Evolutionary conservation across 2,888 invertebrate species (phyloP), one percentile per base, ranked within the genome.

Genomic region (Reticulitermes lucifugus): DNA sequence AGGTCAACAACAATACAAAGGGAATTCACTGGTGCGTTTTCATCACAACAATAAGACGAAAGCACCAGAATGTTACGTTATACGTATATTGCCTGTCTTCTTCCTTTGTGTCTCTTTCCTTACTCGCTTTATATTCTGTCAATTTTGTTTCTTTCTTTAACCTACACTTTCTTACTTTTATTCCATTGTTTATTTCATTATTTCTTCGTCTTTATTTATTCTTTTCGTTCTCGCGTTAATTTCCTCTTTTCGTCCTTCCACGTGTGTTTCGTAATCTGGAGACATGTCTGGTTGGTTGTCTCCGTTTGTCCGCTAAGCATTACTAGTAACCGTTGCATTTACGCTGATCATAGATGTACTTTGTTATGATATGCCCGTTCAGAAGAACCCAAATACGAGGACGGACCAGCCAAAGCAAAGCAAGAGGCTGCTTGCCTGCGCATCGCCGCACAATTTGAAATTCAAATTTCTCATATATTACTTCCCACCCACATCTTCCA

Each of bases 391-490:
- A 60, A 21, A 60, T n/a, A 21, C 18, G 21, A 60, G 12, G 60
- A 60, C 60, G 10, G 25, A 25, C 9, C 73, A 71, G 35, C 21
- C 73, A 73, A 79, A 79, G 79, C 51, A 55, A 79, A 80, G 80
- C 35, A 60, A 59, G 35, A 60, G 80, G 73, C 73, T 14, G 73
- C 35, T 51, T 41, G 60, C 22, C 59, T 55, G 59, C 46, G 59
- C 80, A 80, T 80, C 80, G 35, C 60, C 51, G 60, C 59, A 35
- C 80, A 80, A 80, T 80, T 80, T 80, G 80, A 80, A 80, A 80
- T 80, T 80, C 80, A 80, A 80, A 80, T 80, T 80, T 80, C 55
- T 41, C 80, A 80, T 80, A 35, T 80, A 80, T 80, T 80, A 80
- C 80, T 80, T 80, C 59, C 55, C 79, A 55, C 79, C 22, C 79